Conservation (phyloP, 2,113 vertebrate species). For the Cichladusa arquata region DNA sequence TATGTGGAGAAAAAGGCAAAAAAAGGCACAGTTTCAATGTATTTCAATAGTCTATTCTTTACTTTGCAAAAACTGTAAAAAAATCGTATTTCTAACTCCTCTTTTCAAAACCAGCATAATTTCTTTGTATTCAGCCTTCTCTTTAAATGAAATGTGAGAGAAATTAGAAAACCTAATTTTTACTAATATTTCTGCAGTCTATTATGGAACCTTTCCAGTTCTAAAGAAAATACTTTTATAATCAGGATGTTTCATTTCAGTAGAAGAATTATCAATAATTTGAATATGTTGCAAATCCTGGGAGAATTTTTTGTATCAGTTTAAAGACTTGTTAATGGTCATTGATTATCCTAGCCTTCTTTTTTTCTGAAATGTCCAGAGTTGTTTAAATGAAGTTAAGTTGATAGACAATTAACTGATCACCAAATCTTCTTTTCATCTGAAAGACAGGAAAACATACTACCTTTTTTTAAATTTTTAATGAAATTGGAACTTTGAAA, state of each 20-base stretch:
- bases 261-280: not conserved
- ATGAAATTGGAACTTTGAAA: not conserved
- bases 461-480: not conserved
- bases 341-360: not conserved
- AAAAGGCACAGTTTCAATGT: not conserved
- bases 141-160: not conserved
- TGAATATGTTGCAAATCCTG: not conserved
- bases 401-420: not conserved
- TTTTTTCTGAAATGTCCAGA: not conserved
- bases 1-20: not conserved
- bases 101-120: not conserved
- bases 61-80: not conserved
- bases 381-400: not conserved
- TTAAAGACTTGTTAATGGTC: not conserved
- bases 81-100: not conserved
- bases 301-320: not conserved
- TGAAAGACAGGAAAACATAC: not conserved
- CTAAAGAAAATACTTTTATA: not conserved
- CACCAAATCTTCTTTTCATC: not conserved
- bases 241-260: not conserved
- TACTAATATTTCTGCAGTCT: not conserved
- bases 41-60: not conserved
- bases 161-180: not conserved
- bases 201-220: not conserved
- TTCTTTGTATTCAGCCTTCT: not conserved